Conservation (phyloP, 2,888 invertebrate species). For the Amaurobius ferox region DNA sequence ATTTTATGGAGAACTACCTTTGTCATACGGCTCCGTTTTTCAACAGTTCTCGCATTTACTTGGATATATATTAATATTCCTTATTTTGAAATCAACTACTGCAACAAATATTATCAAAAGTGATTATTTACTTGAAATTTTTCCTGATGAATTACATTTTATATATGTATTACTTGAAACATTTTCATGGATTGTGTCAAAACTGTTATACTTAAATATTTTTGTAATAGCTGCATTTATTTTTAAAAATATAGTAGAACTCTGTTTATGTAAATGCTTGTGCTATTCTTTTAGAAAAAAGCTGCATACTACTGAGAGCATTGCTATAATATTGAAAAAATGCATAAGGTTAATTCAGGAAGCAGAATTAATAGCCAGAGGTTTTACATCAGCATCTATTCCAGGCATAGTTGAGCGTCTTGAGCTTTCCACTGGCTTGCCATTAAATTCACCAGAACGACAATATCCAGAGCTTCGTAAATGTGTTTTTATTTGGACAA, state of each 20-base stretch:
- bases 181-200: background rate
- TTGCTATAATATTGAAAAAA: conserved; percentile 13
- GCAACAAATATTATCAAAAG: background rate
- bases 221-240: background rate
- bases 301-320: background rate
- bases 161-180: background rate
- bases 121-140: background rate
- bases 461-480: conserved; percentile 48
- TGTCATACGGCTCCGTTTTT: background rate
- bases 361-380: conserved; percentile 60
- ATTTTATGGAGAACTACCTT: background rate
- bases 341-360: conserved; percentile 62
- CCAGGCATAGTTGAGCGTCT: conserved; percentile 31
- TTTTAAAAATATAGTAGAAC: background rate
- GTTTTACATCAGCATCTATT: conserved; percentile 55
- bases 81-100: background rate
- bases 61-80: background rate
- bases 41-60: background rate
- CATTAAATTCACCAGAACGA: conserved; percentile 27
- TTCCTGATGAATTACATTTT: background rate
- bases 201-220: background rate
- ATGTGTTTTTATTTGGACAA: conserved; percentile 40
- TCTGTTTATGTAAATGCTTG: background rate
- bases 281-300: background rate
- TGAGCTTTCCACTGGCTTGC: conserved; percentile 45